Base-by-base conservation (phyloP, 2,888 invertebrate species). In the Tillus elongatus region DNA sequence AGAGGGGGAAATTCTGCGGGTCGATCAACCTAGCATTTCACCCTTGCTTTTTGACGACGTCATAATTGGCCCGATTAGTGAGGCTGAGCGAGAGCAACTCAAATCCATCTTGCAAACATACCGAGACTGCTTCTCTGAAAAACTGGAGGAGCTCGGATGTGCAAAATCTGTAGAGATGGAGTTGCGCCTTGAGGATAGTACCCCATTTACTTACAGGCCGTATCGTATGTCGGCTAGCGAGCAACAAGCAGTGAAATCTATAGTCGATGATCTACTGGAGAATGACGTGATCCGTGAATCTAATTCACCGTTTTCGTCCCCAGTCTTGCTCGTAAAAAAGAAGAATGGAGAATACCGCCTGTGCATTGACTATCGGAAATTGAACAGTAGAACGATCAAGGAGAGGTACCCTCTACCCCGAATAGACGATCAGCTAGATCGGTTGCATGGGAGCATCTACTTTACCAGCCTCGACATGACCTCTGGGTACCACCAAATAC, bases 181-280 rank as follows among this genome's bases (percentile, higher is more conserved):
- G 4, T 49, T 50, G n/a, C 13, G 36, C 2, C 16, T 50, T 12
- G 24, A 31, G 2, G 35, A 40, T 8, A 15, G 35, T 2, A 32
- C 24, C 14, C 45, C 48, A 1, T 45, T 53, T 13, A 13, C 33
- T 4, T 50, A 47, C 16, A 32, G 44, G 30, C 50, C 50, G 2
- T 52, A 54, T 31, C 40, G 53, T 11, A 36, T 52, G 33, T 46
- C 51, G n/a, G n/a, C n/a, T n/a, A n/a, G n/a, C n/a, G 49, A 49
- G 30, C 45, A 47, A 41, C 27, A 40, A 24, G 12, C 30, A 12
- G n/a, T 49, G 13, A 12, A 42, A 15, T 11, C 29, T 11, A 49
- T 49, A 32, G 4, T 50, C 10, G 32, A 39, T 27, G 39, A 49
- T 33, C 31, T 47, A 4, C 29, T 47, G 19, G 28, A 34, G 4